Conservation (phyloP, 2,113 vertebrate species). For the Brachypodius melanocephalos region DNA sequence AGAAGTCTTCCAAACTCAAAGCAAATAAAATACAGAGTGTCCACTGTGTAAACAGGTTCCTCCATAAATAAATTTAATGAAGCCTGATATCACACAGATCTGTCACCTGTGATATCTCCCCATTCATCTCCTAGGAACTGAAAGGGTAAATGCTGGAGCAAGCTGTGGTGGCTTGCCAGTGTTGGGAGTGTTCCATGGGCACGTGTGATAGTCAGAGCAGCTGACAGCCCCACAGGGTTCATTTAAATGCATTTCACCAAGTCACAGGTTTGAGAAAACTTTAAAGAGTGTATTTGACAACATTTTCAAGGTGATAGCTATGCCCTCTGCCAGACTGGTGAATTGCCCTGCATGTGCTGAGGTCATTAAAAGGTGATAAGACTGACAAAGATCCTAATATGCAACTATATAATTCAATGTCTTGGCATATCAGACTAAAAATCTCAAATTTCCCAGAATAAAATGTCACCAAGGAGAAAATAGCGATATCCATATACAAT, state of each 20-base stretch:
- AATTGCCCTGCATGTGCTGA: neutral
- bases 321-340: neutral
- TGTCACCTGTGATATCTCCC: neutral
- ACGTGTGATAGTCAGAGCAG: neutral
- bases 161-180: neutral
- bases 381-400: neutral
- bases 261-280: neutral
- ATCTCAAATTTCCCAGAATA: neutral
- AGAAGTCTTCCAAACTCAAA: neutral
- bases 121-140: neutral
- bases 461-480: neutral
- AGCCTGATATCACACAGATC: neutral
- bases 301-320: neutral
- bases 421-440: neutral
- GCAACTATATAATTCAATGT: neutral
- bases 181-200: rapidly evolving
- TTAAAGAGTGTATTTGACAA: neutral
- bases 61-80: neutral
- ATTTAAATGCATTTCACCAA: neutral
- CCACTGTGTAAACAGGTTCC: neutral
- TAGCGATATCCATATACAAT: neutral
- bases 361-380: neutral
- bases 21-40: neutral
- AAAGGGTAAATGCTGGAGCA: neutral
- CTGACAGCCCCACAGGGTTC: neutral